Evolutionary conservation across 2,888 invertebrate genomes (phyloP), one percentile per base, ranked within the genome.

Genomic region (Troides oblongomaculatus): DNA sequence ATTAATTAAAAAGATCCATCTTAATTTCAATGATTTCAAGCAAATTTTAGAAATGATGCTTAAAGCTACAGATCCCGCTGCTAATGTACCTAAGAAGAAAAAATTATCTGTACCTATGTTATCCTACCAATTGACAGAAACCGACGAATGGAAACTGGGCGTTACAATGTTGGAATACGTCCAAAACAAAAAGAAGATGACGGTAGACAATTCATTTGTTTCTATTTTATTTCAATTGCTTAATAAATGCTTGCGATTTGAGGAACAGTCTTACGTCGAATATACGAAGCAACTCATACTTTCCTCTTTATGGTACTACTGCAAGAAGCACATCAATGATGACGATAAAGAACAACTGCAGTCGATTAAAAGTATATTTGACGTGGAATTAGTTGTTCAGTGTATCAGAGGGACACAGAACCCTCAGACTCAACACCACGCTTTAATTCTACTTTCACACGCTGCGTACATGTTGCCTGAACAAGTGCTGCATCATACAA

Each of bases 361-460:
- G 62, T 78, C 92, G 6, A 84, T 93, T 0, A 93, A 93, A 68
- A 86, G 90, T 14, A 80, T 94, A 36, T 93, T 94, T 70, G 95
- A 96, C 74, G 95, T 97, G 57, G 97, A 97, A 76, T 80, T 96
- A 43, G 94, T 97, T 3, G 97, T 99, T 0, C 96, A 97, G 77
- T 98, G 98, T 78, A 96, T 99, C 66, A 94, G 99, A 74, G 95
- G 96, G 3, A 97, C 98, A 0, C 96, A 96, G 80, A 98, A 98
- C 87, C 98, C 98, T 0, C 98, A 99, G 87, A 98, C 99, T 0
- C 99, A 99, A 81, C 97, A 99, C 78, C 97, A 98, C 79, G 98
- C 99, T 0, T 90, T 99, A 68, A 93, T 98, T 46, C 93, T 99
- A 0, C 92, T 99, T 2, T 95, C 97, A 0, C 94, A 96, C 70